A percentile compares a stretch with the other conserved stretches of the same genome.
Evolutionary conservation across 1,140 invertebrate genomes (phyloP).

Genomic region (Pogonus chalceus): DNA sequence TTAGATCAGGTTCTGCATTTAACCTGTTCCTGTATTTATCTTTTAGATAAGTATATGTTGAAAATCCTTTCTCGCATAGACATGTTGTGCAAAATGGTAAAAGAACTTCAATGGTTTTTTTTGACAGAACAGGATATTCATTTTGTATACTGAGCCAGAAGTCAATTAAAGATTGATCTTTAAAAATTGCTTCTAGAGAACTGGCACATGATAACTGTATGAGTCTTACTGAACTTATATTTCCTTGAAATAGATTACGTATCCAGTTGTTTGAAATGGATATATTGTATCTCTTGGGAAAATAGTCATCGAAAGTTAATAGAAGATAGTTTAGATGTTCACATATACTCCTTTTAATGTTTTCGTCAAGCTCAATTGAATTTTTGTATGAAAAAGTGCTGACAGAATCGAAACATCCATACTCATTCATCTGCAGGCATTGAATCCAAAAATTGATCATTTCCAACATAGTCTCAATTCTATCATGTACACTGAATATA

Average conservation of each 20-base stretch:
- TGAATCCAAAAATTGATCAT: slow-evolving; percentile 5
- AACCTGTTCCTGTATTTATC: slow-evolving; percentile 9
- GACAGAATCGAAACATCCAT: neutral
- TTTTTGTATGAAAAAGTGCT: neutral
- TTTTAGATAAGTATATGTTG: slow-evolving; percentile 4
- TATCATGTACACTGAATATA: neutral
- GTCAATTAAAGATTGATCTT: slow-evolving; percentile 5
- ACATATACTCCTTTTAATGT: neutral
- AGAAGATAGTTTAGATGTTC: neutral
- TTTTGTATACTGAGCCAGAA: neutral
- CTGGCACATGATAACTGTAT: neutral
- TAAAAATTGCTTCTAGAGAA: neutral
- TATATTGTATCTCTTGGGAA: neutral
- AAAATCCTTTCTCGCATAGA: slow-evolving; percentile 4
- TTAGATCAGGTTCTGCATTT: slow-evolving; percentile 3
- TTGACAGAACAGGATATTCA: neutral
- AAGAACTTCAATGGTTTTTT: slow-evolving; percentile 6
- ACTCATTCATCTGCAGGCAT: neutral
- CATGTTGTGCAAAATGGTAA: slow-evolving; percentile 10
- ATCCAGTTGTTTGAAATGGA: neutral
- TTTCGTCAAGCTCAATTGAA: neutral
- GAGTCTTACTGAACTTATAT: neutral
- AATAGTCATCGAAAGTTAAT: neutral
- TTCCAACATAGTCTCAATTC: slow-evolving; percentile 7
- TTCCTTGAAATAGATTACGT: slow-evolving; percentile 2